Conservation (phyloP, 2,888 invertebrate species). For the Glyphotaelius pellucidus region DNA sequence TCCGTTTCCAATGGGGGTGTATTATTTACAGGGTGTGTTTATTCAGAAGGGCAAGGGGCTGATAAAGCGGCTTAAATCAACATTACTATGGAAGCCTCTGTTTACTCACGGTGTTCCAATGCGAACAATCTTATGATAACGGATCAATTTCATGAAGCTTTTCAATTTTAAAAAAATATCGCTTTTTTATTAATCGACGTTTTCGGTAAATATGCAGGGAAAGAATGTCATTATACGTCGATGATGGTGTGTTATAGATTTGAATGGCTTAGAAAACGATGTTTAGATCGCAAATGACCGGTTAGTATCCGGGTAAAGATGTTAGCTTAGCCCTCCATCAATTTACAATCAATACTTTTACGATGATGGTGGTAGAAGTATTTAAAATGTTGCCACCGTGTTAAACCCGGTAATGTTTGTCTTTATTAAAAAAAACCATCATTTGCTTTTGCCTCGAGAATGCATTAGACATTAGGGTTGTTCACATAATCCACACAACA, state of each 20-base stretch:
- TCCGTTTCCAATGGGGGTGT: constrained; percentile 44
- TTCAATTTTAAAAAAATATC: constrained; percentile 2
- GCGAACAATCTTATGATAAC: constrained; percentile 61
- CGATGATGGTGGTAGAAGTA: too few species aligned
- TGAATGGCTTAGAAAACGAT: not conserved
- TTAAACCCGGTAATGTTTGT: too few species aligned
- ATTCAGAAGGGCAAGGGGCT: constrained; percentile 42
- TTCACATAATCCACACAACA: too few species aligned
- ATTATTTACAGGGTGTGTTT: constrained; percentile 58
- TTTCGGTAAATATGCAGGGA: not conserved
- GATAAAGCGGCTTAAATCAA: constrained; percentile 58
- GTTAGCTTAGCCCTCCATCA: too few species aligned
- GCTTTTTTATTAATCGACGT: not conserved
- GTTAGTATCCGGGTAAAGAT: too few species aligned
- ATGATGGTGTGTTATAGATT: not conserved
- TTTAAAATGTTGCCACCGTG: too few species aligned
- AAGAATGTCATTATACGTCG: not conserved
- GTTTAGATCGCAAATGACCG: not conserved
- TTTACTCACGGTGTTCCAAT: constrained; percentile 60
- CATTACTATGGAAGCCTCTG: constrained; percentile 61
- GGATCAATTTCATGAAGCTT: constrained; percentile 63
- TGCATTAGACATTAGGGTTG: too few species aligned
- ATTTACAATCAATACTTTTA: too few species aligned
- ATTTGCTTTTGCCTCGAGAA: too few species aligned
- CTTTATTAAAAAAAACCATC: too few species aligned